These are phyloP conservation scores for Aphidoletes aphidimyza DNA, from an alignment of 2,888 invertebrate species.

Conservation along the genomic window DNA sequence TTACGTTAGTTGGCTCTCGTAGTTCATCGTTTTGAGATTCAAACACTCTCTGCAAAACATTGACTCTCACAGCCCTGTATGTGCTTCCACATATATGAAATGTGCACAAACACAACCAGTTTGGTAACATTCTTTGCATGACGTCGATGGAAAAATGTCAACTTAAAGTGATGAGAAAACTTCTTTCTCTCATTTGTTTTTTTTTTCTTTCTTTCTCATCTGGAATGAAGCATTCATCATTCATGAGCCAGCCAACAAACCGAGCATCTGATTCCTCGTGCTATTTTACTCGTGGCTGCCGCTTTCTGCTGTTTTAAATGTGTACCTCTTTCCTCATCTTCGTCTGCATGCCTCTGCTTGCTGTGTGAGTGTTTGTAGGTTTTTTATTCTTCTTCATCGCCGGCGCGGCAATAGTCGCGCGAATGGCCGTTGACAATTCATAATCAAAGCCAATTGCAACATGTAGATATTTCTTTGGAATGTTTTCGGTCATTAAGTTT, in stretches of 20 bases:
- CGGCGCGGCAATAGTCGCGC: too few relatives aligned
- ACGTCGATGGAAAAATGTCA: conserved; percentile 71
- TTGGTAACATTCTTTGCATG: conserved; percentile 74
- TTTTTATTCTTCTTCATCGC: not conserved
- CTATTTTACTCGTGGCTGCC: conserved; percentile 1
- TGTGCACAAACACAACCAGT: conserved; percentile 67
- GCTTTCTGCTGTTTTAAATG: too few relatives aligned
- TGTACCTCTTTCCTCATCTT: not conserved
- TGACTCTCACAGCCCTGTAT: not conserved
- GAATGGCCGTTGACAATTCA: not conserved
- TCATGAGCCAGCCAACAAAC: too few relatives aligned
- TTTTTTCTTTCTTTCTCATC: too few relatives aligned
- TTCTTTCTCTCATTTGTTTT: conserved; percentile 42
- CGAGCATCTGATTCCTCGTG: conserved; percentile 30
- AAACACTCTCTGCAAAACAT: conserved; percentile 3
- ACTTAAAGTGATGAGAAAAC: conserved; percentile 57
- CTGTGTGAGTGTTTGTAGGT: not conserved
- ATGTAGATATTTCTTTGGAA: conserved; percentile 46
- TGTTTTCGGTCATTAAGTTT: conserved; percentile 51
- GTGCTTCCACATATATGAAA: too few relatives aligned
- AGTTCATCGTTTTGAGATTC: not conserved
- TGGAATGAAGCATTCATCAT: conserved; percentile 48
- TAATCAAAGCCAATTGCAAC: conserved; percentile 12
- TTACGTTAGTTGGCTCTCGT: not conserved
- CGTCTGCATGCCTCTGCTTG: not conserved